These are phyloP conservation scores for Phaethon lepturus DNA, from an alignment of 2,113 vertebrate genomes.

Conservation along the genomic window DNA sequence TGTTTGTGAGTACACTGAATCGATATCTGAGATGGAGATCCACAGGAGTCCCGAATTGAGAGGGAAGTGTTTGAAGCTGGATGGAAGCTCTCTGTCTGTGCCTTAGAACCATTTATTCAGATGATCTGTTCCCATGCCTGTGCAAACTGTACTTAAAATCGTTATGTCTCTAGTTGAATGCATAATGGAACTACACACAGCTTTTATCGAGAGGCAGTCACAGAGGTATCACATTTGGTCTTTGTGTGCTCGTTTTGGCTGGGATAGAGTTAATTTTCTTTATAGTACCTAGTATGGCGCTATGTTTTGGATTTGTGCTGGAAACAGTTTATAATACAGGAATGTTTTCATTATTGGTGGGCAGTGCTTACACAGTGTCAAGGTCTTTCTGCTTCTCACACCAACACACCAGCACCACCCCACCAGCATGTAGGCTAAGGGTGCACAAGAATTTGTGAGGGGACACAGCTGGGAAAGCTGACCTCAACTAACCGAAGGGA, in stretches of 20 bases:
- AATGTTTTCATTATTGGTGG: too few relatives aligned
- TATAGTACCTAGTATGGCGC: too few relatives aligned
- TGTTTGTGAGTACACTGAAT: background rate
- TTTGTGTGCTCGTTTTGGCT: background rate
- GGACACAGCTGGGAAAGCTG: too few relatives aligned
- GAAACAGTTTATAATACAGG: too few relatives aligned
- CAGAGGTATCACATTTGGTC: background rate
- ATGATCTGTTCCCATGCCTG: background rate
- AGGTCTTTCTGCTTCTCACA: too few relatives aligned
- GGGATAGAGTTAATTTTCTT: too few relatives aligned
- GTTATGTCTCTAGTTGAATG: background rate
- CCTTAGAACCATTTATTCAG: background rate
- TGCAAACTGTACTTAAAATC: background rate
- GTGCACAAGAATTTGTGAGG: too few relatives aligned
- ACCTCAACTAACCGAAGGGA: too few relatives aligned
- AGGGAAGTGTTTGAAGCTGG: background rate
- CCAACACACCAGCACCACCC: too few relatives aligned
- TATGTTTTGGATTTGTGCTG: too few relatives aligned
- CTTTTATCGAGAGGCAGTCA: background rate
- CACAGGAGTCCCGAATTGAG: rapidly evolving
- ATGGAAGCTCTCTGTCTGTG: background rate
- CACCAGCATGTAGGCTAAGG: too few relatives aligned
- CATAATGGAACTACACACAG: background rate
- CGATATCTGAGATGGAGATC: background rate
- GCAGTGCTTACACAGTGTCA: too few relatives aligned